phyloP scores from a whole-genome alignment of 1,140 invertebrate genomes.

The Latrodectus geometricus region DNA sequence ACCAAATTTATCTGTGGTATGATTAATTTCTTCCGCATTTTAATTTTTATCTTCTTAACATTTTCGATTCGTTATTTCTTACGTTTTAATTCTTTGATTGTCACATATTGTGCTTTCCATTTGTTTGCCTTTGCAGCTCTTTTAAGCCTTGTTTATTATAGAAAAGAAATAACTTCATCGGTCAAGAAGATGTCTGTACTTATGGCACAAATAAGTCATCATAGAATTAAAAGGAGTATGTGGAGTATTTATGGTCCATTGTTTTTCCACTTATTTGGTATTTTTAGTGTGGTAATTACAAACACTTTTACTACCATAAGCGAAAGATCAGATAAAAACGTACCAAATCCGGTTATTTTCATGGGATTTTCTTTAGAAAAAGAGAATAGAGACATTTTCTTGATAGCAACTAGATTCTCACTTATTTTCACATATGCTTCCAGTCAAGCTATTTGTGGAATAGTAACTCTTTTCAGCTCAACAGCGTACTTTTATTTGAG shows the following conservation, averaged over 20 bases:
- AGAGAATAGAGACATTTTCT: background rate
- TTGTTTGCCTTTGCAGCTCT: background rate
- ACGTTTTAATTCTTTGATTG: background rate
- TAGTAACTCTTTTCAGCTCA: background rate
- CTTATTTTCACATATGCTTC: background rate
- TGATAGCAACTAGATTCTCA: background rate
- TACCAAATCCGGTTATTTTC: background rate
- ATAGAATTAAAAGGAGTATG: background rate
- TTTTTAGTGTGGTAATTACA: background rate
- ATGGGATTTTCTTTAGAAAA: constrained; percentile 1
- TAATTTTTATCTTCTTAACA: background rate
- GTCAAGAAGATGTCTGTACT: background rate
- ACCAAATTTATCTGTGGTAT: background rate
- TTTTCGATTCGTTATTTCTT: background rate
- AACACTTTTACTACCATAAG: background rate
- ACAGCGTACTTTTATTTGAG: constrained; percentile 4
- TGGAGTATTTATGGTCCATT: background rate
- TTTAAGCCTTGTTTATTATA: background rate
- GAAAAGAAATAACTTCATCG: background rate
- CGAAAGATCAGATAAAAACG: background rate
- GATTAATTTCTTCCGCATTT: background rate
- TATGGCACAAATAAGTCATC: background rate
- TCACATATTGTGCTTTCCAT: background rate
- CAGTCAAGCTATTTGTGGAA: background rate
- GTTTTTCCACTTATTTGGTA: background rate